Percentiles rank a stretch among this genome's conserved stretches.
Evolutionary conservation across 2,888 invertebrate genomes (phyloP).

Genomic region (Eledona agricola): DNA sequence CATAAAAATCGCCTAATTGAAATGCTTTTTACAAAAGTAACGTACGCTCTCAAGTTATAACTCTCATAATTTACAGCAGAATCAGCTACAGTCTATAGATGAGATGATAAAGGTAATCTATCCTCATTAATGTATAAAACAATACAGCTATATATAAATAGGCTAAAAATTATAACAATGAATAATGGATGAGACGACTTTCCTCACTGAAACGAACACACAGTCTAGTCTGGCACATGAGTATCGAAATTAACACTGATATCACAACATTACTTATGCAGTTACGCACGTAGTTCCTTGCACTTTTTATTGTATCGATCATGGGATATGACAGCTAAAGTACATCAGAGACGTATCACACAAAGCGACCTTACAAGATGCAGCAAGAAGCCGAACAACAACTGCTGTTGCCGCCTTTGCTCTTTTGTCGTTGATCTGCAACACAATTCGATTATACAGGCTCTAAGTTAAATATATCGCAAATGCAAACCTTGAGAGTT

Average conservation of each 20-base stretch:
- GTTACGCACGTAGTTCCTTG: slow-evolving; percentile 38
- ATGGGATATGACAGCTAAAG: slow-evolving; percentile 42
- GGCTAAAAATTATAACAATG: slow-evolving; percentile 54
- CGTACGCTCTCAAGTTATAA: slow-evolving; percentile 20
- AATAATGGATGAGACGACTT: slow-evolving; percentile 49
- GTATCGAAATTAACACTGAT: slow-evolving; percentile 62
- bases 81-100: slow-evolving; percentile 23
- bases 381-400: slow-evolving; percentile 94
- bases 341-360: slow-evolving; percentile 36
- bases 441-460: no score
- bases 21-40: slow-evolving; percentile 30
- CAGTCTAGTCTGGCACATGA: slow-evolving; percentile 62
- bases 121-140: slow-evolving; percentile 41
- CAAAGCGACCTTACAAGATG: slow-evolving; percentile 78
- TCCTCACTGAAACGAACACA: slow-evolving; percentile 50
- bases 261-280: slow-evolving; percentile 63
- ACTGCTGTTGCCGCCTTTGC: slow-evolving; percentile 94
- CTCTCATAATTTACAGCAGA: slow-evolving; percentile 30
- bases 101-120: slow-evolving; percentile 31
- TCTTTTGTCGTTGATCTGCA: slow-evolving; percentile 94
- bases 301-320: slow-evolving; percentile 39
- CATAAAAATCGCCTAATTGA: slow-evolving; percentile 19
- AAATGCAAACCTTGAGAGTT: slow-evolving; percentile 87
- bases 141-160: slow-evolving; percentile 51
- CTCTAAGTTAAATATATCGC: no score